Conservation (phyloP, 1,140 invertebrate species). For the Pogonomyrmex barbatus region DNA sequence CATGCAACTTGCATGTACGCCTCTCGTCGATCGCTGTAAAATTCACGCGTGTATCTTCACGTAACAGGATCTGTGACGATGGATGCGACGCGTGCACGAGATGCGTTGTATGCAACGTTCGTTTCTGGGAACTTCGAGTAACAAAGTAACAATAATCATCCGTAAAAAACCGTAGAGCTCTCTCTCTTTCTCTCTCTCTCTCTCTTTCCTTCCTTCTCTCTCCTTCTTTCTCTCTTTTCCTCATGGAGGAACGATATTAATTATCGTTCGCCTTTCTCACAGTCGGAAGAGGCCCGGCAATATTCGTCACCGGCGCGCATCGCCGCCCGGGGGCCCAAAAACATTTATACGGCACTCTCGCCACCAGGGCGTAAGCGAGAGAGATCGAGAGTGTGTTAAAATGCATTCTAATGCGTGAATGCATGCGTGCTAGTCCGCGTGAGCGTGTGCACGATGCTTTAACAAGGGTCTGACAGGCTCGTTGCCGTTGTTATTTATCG, state of each 20-base stretch:
- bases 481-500: slow-evolving; percentile 86
- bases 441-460: slow-evolving; percentile 80
- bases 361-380: slow-evolving; percentile 51
- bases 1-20: neutral
- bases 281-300: slow-evolving; percentile 60
- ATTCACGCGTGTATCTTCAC: slow-evolving; percentile 30
- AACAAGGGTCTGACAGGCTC: slow-evolving; percentile 86
- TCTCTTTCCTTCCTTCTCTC: neutral
- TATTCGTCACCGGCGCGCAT: slow-evolving; percentile 70
- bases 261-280: slow-evolving; percentile 62
- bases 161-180: neutral
- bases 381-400: slow-evolving; percentile 74
- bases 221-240: neutral
- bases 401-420: slow-evolving; percentile 78
- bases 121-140: slow-evolving; percentile 42
- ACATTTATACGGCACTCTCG: slow-evolving; percentile 57
- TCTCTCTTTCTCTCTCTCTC: neutral
- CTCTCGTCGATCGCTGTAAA: slow-evolving; percentile 32
- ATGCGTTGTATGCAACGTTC: slow-evolving; percentile 3
- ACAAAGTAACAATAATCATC: slow-evolving; percentile 61
- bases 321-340: slow-evolving; percentile 23
- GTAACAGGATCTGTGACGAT: slow-evolving; percentile 47
- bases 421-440: slow-evolving; percentile 69
- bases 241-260: slow-evolving; percentile 66
- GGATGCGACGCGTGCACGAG: slow-evolving; percentile 14